phyloP scores from a whole-genome alignment of 2,113 vertebrate genomes.

The Chloroceryle aenea region DNA sequence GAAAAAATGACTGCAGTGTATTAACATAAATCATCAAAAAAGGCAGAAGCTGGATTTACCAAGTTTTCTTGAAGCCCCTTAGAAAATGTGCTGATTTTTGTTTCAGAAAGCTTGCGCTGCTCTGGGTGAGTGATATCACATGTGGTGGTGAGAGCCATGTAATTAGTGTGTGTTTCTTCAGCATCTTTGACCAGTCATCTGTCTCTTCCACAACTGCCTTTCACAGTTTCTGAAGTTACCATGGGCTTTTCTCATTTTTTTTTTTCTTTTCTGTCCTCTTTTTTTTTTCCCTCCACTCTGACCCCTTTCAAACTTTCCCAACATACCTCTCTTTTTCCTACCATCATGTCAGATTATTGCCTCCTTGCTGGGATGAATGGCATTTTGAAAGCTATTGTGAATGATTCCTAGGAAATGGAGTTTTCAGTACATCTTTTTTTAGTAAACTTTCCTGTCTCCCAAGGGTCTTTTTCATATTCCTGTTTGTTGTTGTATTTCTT shows the following conservation, averaged over 20 bases:
- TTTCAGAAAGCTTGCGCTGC: background rate
- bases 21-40: slow-evolving; percentile 18
- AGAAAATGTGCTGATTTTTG: slow-evolving; percentile 26
- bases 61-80: slow-evolving; percentile 22
- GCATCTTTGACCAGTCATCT: background rate
- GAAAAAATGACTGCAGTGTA: background rate
- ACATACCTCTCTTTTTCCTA: background rate
- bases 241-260: background rate
- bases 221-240: slow-evolving; percentile 2
- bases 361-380: background rate
- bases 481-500: background rate
- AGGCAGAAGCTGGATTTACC: background rate
- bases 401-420: background rate
- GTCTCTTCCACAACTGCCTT: background rate
- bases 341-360: background rate
- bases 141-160: slow-evolving; percentile 32
- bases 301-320: background rate
- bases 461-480: background rate
- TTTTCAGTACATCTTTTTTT: background rate
- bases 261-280: rapidly evolving
- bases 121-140: slow-evolving; percentile 27
- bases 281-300: background rate
- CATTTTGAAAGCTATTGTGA: background rate
- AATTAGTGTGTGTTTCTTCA: slow-evolving; percentile 5
- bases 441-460: background rate